These are phyloP conservation scores for Atrichornis clamosus DNA, from an alignment of 2,113 vertebrate species.

Conservation along the genomic window DNA sequence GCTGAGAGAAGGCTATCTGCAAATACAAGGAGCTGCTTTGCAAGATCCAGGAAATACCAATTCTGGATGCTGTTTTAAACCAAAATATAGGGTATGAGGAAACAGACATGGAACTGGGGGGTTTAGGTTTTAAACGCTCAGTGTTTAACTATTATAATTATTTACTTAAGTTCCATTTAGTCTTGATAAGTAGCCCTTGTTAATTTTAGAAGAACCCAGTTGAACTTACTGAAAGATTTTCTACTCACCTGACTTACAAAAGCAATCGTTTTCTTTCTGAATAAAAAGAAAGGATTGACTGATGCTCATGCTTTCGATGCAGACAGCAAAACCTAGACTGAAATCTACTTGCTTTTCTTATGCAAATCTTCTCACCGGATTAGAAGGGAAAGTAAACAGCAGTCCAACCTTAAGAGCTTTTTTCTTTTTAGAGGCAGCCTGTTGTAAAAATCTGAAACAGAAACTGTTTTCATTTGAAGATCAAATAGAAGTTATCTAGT, in stretches of 20 bases:
- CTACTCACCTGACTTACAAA: slow-evolving; percentile 21
- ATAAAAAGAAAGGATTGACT: slow-evolving; percentile 22
- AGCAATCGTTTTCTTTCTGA: slow-evolving; percentile 44
- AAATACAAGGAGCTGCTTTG: neutral
- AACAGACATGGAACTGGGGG: neutral
- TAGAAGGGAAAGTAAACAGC: slow-evolving; percentile 49
- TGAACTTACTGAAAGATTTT: slow-evolving; percentile 44
- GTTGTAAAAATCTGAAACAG: slow-evolving; percentile 64
- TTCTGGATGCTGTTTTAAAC: slow-evolving; percentile 11
- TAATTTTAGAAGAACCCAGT: neutral
- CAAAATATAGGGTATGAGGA: neutral
- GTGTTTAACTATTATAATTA: neutral
- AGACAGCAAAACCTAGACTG: slow-evolving; percentile 35
- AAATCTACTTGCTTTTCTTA: slow-evolving; percentile 55
- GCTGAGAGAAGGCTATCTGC: neutral
- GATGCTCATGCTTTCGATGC: neutral
- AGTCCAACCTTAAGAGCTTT: slow-evolving; percentile 11
- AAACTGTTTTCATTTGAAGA: slow-evolving; percentile 63
- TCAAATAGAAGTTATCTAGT: slow-evolving; percentile 48
- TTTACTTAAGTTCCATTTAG: neutral
- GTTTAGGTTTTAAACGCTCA: neutral
- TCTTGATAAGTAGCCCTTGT: neutral
- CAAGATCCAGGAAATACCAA: neutral
- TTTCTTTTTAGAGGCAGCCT: slow-evolving; percentile 50
- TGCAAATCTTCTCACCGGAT: slow-evolving; percentile 52